These are phyloP conservation scores for Pantherophis guttatus DNA, from an alignment of 2,113 vertebrate species.

Conservation along the genomic window DNA sequence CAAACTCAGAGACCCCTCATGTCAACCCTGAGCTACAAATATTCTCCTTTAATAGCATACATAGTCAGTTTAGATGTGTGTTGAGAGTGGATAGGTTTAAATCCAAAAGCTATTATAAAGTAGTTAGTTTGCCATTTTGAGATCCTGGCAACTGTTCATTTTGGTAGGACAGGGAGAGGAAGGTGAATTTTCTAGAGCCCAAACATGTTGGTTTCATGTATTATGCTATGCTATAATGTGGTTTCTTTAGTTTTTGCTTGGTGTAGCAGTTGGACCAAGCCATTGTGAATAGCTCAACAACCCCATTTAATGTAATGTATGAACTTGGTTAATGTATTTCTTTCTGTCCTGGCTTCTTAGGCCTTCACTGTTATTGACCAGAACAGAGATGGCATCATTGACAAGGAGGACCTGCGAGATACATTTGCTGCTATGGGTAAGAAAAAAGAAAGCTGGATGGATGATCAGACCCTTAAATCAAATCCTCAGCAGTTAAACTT, in stretches of 20 bases:
- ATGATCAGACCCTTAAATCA: not conserved
- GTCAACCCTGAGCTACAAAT: too few relatives aligned
- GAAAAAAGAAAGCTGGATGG: not conserved
- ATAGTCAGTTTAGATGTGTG: not conserved
- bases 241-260: not conserved
- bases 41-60: not conserved
- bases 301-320: not conserved
- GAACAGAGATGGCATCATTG: constrained; percentile 91
- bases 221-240: not conserved
- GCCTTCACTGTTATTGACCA: constrained; percentile 92
- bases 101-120: not conserved
- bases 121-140: not conserved
- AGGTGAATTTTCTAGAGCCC: not conserved
- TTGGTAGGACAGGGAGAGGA: not conserved
- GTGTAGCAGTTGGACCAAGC: not conserved
- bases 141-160: not conserved
- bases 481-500: not conserved
- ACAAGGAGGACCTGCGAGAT: constrained; percentile 88
- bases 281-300: not conserved
- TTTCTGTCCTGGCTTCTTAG: constrained; percentile 54
- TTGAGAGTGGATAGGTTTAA: not conserved
- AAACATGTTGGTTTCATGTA: not conserved
- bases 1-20: too few relatives aligned
- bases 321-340: not conserved
- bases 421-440: constrained; percentile 88